A percentile compares a stretch with the other conserved stretches of the same genome.
These are phyloP conservation scores for Hipparchia semele DNA, from an alignment of 2,888 invertebrate genomes.

Conservation along the genomic window DNA sequence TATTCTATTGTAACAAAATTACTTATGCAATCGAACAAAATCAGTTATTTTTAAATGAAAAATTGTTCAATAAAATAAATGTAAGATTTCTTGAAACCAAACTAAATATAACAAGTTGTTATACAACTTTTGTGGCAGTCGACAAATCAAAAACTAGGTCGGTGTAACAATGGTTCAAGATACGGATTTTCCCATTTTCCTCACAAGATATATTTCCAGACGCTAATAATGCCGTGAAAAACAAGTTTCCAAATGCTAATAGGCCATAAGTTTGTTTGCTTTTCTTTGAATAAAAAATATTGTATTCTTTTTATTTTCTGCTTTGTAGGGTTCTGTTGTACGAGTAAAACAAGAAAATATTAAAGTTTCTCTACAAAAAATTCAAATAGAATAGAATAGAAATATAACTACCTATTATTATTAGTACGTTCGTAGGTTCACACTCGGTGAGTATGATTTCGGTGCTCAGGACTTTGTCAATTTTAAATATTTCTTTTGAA, in stretches of 20 bases:
- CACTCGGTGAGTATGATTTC: too few relatives aligned
- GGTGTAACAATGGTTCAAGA: constrained; percentile 1
- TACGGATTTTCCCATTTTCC: constrained; percentile 1
- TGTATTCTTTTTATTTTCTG: background rate
- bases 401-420: too few relatives aligned
- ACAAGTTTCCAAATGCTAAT: constrained; percentile 14
- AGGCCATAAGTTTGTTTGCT: constrained; percentile 1
- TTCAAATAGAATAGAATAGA: too few relatives aligned
- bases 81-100: background rate
- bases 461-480: too few relatives aligned
- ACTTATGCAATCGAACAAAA: too few relatives aligned
- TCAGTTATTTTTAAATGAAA: too few relatives aligned
- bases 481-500: too few relatives aligned
- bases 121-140: background rate
- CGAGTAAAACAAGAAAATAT: background rate
- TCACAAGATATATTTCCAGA: background rate
- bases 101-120: constrained; percentile 5
- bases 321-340: background rate
- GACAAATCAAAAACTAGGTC: constrained; percentile 5
- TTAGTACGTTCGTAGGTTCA: too few relatives aligned
- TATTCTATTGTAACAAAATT: too few relatives aligned
- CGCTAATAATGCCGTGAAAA: constrained; percentile 12
- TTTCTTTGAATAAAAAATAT: constrained; percentile 5
- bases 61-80: too few relatives aligned
- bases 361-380: too few relatives aligned